phyloP scores from a whole-genome alignment of 2,888 invertebrate species.

The Melikaiella ostensackeni region DNA sequence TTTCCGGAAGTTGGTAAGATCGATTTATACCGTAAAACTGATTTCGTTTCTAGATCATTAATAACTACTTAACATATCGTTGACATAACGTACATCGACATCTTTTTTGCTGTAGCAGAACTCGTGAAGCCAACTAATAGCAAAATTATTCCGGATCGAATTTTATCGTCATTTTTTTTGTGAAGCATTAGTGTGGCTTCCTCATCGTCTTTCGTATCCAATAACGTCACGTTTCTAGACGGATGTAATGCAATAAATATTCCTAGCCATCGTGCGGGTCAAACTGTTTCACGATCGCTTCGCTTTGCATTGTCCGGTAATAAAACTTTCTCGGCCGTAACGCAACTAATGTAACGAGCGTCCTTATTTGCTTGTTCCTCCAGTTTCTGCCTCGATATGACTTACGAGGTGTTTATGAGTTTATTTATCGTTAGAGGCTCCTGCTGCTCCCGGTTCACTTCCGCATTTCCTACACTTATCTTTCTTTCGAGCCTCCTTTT shows the following conservation, averaged over 20 bases:
- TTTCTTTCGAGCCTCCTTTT: neutral
- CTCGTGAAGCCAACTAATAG: slow-evolving; percentile 20
- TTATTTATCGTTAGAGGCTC: slow-evolving; percentile 56
- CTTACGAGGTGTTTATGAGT: slow-evolving; percentile 61
- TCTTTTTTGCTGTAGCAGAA: neutral
- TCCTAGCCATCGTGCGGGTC: slow-evolving; percentile 47
- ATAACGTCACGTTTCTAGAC: neutral
- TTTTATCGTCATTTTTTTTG: slow-evolving; percentile 17
- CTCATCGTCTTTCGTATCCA: slow-evolving; percentile 16
- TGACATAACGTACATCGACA: too few relatives aligned
- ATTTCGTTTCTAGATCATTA: too few relatives aligned
- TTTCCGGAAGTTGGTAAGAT: too few relatives aligned
- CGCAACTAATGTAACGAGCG: slow-evolving; percentile 61
- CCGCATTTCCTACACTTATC: slow-evolving; percentile 24
- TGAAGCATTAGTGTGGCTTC: slow-evolving; percentile 23
- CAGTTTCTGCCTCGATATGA: slow-evolving; percentile 29
- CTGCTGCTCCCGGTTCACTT: slow-evolving; percentile 14
- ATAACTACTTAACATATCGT: too few relatives aligned
- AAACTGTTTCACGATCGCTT: slow-evolving; percentile 55
- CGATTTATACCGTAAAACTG: too few relatives aligned
- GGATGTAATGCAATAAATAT: slow-evolving; percentile 55
- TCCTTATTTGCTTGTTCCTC: slow-evolving; percentile 61
- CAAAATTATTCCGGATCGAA: slow-evolving; percentile 3
- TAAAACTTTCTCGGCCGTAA: slow-evolving; percentile 66
- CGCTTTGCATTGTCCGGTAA: slow-evolving; percentile 56